Conservation (phyloP, 2,113 vertebrate genomes). For the Orientallactaga bullata region DNA sequence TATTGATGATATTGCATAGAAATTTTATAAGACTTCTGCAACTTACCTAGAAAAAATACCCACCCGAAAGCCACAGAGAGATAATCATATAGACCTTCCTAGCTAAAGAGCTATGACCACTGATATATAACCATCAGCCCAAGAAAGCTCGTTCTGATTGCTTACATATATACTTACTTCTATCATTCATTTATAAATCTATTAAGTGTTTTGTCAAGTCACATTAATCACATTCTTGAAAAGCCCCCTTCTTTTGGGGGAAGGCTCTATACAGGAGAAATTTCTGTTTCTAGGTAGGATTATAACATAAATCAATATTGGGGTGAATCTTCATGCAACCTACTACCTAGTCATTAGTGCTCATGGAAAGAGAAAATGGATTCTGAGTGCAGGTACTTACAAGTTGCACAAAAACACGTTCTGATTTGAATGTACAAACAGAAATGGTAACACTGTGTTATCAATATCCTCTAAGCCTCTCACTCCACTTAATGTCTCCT, state of each 20-base stretch:
- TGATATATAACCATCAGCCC: background rate
- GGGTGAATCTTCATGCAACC: background rate
- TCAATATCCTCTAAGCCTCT: conserved; percentile 2
- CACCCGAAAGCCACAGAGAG: background rate
- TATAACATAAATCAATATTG: background rate
- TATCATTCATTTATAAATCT: conserved; percentile 8
- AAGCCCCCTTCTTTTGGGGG: background rate
- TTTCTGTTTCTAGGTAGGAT: background rate
- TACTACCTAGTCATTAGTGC: too few species aligned
- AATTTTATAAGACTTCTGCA: background rate
- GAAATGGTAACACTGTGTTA: conserved; percentile 41
- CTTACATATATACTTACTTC: background rate
- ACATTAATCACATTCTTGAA: background rate
- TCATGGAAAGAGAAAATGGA: background rate
- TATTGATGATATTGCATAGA: background rate
- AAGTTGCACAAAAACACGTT: background rate
- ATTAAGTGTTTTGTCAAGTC: background rate
- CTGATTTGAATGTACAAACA: background rate
- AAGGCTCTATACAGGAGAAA: background rate
- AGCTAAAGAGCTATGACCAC: background rate
- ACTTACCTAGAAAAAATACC: background rate
- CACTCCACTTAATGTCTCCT: conserved; percentile 1
- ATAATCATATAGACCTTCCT: background rate
- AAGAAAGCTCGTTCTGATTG: background rate
- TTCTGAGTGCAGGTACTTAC: background rate